Conservation (phyloP, 1,140 invertebrate species). For the Drosophila funebris region DNA sequence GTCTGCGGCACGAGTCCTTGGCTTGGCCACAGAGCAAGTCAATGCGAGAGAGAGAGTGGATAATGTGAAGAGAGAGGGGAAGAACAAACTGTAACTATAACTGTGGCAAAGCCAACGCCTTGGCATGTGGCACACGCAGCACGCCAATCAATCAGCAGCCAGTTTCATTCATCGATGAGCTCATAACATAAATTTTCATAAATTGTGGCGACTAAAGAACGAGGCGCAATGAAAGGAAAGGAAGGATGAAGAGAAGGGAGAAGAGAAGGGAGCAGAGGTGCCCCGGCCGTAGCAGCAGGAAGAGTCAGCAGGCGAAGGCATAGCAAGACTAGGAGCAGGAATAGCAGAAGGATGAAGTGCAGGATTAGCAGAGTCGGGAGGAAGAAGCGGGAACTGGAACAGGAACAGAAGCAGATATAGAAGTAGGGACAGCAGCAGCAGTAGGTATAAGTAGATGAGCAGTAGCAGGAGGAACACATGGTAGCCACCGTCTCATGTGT, state of each 20-base stretch:
- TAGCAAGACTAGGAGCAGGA: background rate
- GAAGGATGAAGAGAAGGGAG: background rate
- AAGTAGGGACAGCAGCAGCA: background rate
- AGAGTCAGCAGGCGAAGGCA: too few species aligned
- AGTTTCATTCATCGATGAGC: slow-evolving; percentile 63
- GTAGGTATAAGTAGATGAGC: background rate
- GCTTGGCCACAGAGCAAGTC: background rate
- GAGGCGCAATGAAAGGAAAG: too few species aligned
- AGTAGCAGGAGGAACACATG: background rate
- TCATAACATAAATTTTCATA: slow-evolving; percentile 78
- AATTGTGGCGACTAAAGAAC: too few species aligned
- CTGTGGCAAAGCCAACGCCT: slow-evolving; percentile 8
- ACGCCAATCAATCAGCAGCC: slow-evolving; percentile 68
- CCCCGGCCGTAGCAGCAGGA: too few species aligned
- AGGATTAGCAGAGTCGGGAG: background rate
- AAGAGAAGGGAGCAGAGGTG: too few species aligned
- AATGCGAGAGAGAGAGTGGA: background rate
- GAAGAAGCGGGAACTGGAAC: background rate
- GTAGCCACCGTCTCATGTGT: slow-evolving; percentile 43
- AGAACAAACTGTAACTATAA: slow-evolving; percentile 5
- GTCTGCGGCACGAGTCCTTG: slow-evolving; percentile 66
- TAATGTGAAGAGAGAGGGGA: background rate
- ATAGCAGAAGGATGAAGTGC: background rate
- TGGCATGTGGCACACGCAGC: slow-evolving; percentile 67
- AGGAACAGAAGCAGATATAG: background rate